A percentile compares a stretch with the other conserved stretches of the same genome.
Evolutionary conservation across 2,888 invertebrate genomes (phyloP).

Genomic region (Brachynemurus nebulosus): DNA sequence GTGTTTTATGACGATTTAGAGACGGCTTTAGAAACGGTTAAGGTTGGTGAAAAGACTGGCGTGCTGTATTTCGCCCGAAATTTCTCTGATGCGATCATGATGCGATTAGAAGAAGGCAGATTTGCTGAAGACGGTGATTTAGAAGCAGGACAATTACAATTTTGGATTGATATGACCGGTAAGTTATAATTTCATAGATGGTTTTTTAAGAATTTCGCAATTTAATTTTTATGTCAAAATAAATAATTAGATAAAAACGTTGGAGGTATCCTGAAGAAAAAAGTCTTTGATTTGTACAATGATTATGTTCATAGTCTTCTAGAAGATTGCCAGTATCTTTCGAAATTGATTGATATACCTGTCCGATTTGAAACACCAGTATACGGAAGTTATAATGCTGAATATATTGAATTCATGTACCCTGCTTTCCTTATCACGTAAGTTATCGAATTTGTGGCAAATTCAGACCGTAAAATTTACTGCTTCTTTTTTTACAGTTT

Average conservation of each 20-base stretch:
- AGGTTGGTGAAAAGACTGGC: slow-evolving; percentile 42
- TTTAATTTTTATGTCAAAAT: too few species aligned
- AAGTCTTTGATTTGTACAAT: slow-evolving; percentile 52
- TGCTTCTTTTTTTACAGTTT: slow-evolving; percentile 1
- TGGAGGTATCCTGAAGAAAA: slow-evolving; percentile 54
- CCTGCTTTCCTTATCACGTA: slow-evolving; percentile 74
- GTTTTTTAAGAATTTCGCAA: too few species aligned
- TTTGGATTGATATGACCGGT: slow-evolving; percentile 68
- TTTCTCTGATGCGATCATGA: slow-evolving; percentile 50
- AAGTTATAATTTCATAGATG: slow-evolving; percentile 22
- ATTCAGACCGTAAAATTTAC: not conserved
- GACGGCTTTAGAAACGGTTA: slow-evolving; percentile 40
- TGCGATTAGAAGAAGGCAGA: slow-evolving; percentile 42
- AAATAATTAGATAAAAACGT: slow-evolving; percentile 86
- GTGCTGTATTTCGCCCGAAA: slow-evolving; percentile 55
- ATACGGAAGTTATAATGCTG: slow-evolving; percentile 51
- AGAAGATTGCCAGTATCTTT: slow-evolving; percentile 45
- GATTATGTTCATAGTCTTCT: slow-evolving; percentile 49
- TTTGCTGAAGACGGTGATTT: slow-evolving; percentile 39
- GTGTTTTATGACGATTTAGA: slow-evolving; percentile 36
- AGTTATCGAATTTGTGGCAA: slow-evolving; percentile 26
- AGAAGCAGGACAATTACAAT: slow-evolving; percentile 46
- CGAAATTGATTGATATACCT: slow-evolving; percentile 43
- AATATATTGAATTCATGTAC: slow-evolving; percentile 67
- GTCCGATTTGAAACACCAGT: slow-evolving; percentile 55